A percentile compares a stretch with the other conserved stretches of the same genome.
These are phyloP conservation scores for Anseranas semipalmata DNA, from an alignment of 2,113 vertebrate species.

Conservation along the genomic window DNA sequence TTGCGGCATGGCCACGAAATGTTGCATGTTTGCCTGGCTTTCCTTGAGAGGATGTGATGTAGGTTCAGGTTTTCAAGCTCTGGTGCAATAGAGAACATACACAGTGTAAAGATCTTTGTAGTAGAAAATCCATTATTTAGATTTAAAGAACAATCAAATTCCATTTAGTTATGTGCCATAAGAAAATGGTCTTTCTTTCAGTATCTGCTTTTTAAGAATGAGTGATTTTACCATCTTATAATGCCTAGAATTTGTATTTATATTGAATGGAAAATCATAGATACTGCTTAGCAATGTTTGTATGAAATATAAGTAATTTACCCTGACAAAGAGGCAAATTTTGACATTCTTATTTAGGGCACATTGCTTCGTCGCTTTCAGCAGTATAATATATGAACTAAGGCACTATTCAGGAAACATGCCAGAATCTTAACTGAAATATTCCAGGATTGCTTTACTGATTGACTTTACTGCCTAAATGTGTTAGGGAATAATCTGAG, in stretches of 20 bases:
- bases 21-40: background rate
- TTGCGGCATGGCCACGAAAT: background rate
- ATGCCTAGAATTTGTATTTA: background rate
- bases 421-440: conserved; percentile 15
- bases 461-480: conserved; percentile 32
- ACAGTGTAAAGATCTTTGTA: background rate
- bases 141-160: background rate
- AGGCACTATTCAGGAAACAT: background rate
- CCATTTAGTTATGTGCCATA: background rate
- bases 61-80: background rate
- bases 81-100: background rate
- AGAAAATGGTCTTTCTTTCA: background rate
- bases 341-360: background rate
- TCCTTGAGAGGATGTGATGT: background rate
- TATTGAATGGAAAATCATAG: background rate
- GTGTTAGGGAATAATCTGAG: background rate
- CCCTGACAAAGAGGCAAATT: background rate
- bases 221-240: background rate
- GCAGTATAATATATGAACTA: background rate
- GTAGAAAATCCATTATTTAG: background rate
- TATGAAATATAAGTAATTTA: conserved; percentile 14
- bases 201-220: background rate
- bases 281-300: background rate
- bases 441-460: background rate
- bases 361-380: background rate